Base-by-base conservation (phyloP, 2,113 vertebrate species). In the Saguinus imperator region DNA sequence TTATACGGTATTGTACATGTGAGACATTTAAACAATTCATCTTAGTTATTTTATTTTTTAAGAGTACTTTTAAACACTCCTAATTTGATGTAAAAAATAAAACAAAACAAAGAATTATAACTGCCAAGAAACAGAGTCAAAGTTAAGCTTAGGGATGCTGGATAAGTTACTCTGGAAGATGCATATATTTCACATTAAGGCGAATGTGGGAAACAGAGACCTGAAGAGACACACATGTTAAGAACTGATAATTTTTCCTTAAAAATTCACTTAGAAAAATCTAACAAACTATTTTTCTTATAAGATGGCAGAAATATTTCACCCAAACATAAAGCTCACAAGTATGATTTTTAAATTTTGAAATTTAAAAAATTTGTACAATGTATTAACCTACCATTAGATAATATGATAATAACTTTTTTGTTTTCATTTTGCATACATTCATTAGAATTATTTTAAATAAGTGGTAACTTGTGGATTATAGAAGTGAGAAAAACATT, bases 111-210 rank as follows among this genome's bases (percentile, higher is more conserved):
- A 82, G 64, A 64, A 87, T 80, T 70, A 16, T 6, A 87, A 87
- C 91, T 64, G 13, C 84, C 83, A 48, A 98, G 82, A 92, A 96
- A 96, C 82, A 96, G 66, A 91, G 88, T 89, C 92, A 92, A 95
- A 96, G 68, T 84, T 0, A 43, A 89, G 94, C 85, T 95, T 48
- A 66, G 80, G 29, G 87, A 97, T 48, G 58, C 18, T 92, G 64
- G 64, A 84, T 93, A 64, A 92, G 17, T 43, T 92, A 94, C 17
- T 87, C 43, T 94, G 64, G 81, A 94, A 93, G 96, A 79, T 0
- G 7, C 0, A 35, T 25, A 58, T 73, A 91, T 94, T 84, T 86
- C 95, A 29, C 50, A 61, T 93, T 85, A 96, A 96, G 86, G 93
- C 91, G 61, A 9, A 35, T 14, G 2, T 32, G 35, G 16, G 11